phyloP scores from a whole-genome alignment of 2,113 vertebrate species.

The Phocoena phocoena region DNA sequence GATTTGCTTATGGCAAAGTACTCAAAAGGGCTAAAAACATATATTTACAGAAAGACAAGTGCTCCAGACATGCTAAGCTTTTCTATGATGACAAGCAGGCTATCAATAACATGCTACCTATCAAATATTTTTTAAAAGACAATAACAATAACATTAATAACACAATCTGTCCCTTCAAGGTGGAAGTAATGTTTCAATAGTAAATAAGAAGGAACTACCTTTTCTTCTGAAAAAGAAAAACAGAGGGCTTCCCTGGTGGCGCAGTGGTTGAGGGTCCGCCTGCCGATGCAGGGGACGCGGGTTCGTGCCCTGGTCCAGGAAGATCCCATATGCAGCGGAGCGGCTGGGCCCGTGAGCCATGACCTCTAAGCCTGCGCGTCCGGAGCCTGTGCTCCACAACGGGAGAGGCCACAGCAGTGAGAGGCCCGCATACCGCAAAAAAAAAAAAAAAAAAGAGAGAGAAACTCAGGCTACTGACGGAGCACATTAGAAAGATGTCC shows the following conservation, averaged over 20 bases:
- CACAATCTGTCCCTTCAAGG: not conserved
- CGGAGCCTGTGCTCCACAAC: too few species aligned
- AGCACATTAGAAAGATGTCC: not conserved
- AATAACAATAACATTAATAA: not conserved
- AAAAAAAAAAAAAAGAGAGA: too few species aligned
- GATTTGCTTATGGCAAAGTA: not conserved
- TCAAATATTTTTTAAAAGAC: conserved; percentile 11
- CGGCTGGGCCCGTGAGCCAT: too few species aligned
- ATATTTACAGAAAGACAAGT: not conserved
- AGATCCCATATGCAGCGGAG: too few species aligned
- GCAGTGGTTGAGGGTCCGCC: too few species aligned
- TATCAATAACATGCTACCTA: not conserved
- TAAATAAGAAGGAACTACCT: not conserved
- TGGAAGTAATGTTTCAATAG: not conserved
- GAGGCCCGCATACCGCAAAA: too few species aligned
- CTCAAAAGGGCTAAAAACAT: not conserved
- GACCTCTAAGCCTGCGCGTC: too few species aligned
- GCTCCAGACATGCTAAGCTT: not conserved
- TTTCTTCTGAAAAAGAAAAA: not conserved
- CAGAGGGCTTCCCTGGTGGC: too few species aligned
- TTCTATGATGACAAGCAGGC: not conserved
- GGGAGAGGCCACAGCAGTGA: too few species aligned
- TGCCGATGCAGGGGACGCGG: too few species aligned
- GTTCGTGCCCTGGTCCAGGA: too few species aligned
- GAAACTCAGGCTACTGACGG: not conserved